A percentile compares a stretch with the other conserved stretches of the same genome.
phyloP scores from a whole-genome alignment of 1,140 invertebrate genomes.

The Hyles euphorbiae region DNA sequence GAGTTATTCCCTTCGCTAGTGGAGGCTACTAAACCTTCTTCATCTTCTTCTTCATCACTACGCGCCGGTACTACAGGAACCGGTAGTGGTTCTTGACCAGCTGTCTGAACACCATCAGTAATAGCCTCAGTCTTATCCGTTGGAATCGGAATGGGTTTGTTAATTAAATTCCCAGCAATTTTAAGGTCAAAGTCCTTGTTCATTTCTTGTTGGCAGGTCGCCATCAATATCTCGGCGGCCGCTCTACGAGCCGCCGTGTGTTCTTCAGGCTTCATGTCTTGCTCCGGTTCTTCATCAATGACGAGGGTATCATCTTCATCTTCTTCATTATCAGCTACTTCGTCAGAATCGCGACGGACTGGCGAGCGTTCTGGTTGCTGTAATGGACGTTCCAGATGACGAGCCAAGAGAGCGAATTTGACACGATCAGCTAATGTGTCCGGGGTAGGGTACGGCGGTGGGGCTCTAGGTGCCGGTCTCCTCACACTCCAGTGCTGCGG shows the following conservation, averaged over 20 bases:
- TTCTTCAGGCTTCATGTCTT: conserved; percentile 50
- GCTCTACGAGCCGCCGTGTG: conserved; percentile 74
- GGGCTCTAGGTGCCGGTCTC: conserved; percentile 75
- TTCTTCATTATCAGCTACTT: conserved; percentile 80
- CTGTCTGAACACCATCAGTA: conserved; percentile 28
- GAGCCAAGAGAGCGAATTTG: conserved; percentile 85
- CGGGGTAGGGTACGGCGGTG: conserved; percentile 54
- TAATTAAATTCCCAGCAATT: conserved; percentile 71
- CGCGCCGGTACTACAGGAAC: conserved; percentile 62
- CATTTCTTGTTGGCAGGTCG: conserved; percentile 57
- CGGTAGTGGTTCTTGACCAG: conserved; percentile 31
- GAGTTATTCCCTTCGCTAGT: conserved; percentile 87
- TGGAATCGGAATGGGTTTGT: conserved; percentile 77
- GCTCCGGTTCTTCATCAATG: conserved; percentile 80
- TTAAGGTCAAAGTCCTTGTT: conserved; percentile 71
- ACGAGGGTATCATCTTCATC: conserved; percentile 80
- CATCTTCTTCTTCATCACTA: conserved; percentile 80
- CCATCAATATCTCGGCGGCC: conserved; percentile 75
- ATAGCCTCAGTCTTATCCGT: conserved; percentile 84
- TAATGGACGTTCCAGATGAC: conserved; percentile 82
- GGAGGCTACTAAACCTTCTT: conserved; percentile 82
- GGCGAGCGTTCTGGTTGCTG: conserved; percentile 55
- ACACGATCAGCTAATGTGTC: conserved; percentile 83
- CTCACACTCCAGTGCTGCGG: conserved; percentile 90
- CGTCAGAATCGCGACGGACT: conserved; percentile 73